phyloP scores from a whole-genome alignment of 2,113 vertebrate genomes.

The Hydrochoerus hydrochaeris region DNA sequence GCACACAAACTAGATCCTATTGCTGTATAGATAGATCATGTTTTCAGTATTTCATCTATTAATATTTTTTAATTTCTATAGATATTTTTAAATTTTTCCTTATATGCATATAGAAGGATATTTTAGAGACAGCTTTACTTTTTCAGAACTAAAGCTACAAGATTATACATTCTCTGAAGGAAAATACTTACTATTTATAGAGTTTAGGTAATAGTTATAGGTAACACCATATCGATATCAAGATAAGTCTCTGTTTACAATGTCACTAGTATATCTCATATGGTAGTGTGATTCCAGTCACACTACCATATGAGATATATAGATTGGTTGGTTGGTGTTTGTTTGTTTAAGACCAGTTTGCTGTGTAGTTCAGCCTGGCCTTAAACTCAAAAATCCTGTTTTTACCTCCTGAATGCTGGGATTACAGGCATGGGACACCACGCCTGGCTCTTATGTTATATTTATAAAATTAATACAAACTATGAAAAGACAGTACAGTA shows the following conservation, averaged over 20 bases:
- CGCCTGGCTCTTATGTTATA: not conserved
- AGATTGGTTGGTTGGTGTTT: not conserved
- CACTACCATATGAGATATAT: not conserved
- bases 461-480: not conserved
- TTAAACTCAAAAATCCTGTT: not conserved
- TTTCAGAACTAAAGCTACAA: conserved; percentile 22
- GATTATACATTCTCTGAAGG: conserved; percentile 1
- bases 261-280: not conserved
- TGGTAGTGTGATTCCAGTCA: conserved; percentile 13
- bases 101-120: not conserved
- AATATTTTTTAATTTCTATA: conserved; percentile 16
- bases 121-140: not conserved
- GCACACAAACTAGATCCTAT: not conserved
- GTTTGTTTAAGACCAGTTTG: not conserved
- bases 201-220: not conserved
- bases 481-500: not conserved
- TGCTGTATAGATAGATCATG: not conserved
- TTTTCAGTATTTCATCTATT: conserved; percentile 33
- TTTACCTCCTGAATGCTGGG: not conserved
- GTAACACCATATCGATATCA: not conserved
- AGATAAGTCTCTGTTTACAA: not conserved
- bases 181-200: conserved; percentile 9
- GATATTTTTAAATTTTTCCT: not conserved
- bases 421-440: not conserved
- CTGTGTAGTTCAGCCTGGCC: not conserved